These are phyloP conservation scores for Terrapene triunguis DNA, from an alignment of 2,113 vertebrate genomes.

Conservation along the genomic window DNA sequence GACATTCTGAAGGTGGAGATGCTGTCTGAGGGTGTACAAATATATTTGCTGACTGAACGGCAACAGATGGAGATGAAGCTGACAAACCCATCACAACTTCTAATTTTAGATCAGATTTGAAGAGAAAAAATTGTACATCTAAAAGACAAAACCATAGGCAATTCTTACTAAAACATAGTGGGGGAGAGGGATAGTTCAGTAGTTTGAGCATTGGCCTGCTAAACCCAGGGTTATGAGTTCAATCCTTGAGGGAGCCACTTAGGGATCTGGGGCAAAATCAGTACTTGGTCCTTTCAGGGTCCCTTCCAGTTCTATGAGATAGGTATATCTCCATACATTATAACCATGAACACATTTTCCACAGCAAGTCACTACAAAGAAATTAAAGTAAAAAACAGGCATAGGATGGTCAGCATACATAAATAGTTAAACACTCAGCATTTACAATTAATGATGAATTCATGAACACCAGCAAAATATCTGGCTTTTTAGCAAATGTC, in stretches of 20 bases:
- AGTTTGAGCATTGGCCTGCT: too few relatives aligned
- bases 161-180: fast-evolving
- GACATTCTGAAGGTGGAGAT: slow-evolving; percentile 77
- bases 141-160: fast-evolving
- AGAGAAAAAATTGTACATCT: not conserved
- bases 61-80: slow-evolving; percentile 73
- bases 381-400: not conserved
- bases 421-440: too few relatives aligned
- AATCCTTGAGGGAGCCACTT: too few relatives aligned
- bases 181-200: too few relatives aligned
- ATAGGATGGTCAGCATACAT: fast-evolving
- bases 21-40: not conserved
- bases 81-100: slow-evolving; percentile 82
- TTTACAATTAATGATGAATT: not conserved
- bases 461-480: not conserved
- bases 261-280: too few relatives aligned
- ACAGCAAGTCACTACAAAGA: not conserved
- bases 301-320: too few relatives aligned
- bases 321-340: too few relatives aligned
- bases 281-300: too few relatives aligned
- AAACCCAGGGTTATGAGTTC: too few relatives aligned
- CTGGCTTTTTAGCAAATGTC: not conserved
- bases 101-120: not conserved
- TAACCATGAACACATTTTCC: fast-evolving
- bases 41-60: slow-evolving; percentile 48